phyloP scores from a whole-genome alignment of 2,888 invertebrate genomes.

The Adineta ricciae region DNA sequence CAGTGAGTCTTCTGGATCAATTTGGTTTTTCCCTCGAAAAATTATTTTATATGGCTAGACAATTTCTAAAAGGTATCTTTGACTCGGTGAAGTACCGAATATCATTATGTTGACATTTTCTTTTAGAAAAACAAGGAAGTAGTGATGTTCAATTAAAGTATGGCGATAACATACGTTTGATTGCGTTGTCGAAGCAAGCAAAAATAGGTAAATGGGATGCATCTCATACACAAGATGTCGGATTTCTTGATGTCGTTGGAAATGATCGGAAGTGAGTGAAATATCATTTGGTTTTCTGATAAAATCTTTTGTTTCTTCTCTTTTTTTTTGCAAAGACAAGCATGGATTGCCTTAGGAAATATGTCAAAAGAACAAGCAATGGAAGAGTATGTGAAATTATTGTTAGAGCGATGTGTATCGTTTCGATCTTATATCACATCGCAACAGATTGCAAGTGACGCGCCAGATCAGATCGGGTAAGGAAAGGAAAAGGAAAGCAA shows the following conservation, averaged over 20 bases:
- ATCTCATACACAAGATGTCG: constrained; percentile 62
- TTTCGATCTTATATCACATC: constrained; percentile 84
- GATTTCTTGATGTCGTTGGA: constrained; percentile 87
- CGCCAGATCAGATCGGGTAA: constrained; percentile 55
- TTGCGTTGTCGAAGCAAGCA: constrained; percentile 83
- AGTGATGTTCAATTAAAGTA: constrained; percentile 87
- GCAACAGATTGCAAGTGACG: constrained; percentile 73
- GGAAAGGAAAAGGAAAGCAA: not conserved
- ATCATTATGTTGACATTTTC: too few species aligned
- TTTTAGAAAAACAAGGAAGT: constrained; percentile 78
- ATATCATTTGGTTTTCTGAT: not conserved
- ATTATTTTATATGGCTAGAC: constrained; percentile 16
- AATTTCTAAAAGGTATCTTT: constrained; percentile 26
- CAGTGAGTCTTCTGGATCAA: not conserved
- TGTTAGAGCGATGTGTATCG: constrained; percentile 75
- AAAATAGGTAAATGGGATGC: constrained; percentile 64
- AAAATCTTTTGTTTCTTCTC: not conserved
- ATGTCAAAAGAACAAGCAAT: constrained; percentile 76
- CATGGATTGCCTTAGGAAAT: constrained; percentile 82
- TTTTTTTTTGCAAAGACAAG: constrained; percentile 57
- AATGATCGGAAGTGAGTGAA: constrained; percentile 64
- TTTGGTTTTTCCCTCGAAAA: not conserved
- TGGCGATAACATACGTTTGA: constrained; percentile 77
- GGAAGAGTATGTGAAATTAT: constrained; percentile 75
- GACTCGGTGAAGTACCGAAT: not conserved